Percentiles rank a stretch among this genome's conserved stretches.
phyloP scores from a whole-genome alignment of 2,113 vertebrate genomes.

The Equus przewalskii region DNA sequence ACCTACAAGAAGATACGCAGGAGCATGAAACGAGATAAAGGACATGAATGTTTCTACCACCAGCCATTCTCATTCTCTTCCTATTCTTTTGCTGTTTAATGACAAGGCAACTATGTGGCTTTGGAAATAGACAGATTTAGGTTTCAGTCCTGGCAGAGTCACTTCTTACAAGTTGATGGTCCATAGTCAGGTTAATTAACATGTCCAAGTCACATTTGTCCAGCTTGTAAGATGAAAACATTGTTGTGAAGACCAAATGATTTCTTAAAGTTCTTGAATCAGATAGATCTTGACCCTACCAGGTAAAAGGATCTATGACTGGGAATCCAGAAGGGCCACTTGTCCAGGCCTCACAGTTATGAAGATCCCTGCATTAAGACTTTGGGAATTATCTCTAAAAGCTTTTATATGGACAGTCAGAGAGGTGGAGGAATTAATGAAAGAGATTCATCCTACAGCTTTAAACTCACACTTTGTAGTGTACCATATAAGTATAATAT shows the following conservation, averaged over 20 bases:
- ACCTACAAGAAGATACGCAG: neutral
- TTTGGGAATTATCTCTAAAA: neutral
- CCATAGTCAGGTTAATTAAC: neutral
- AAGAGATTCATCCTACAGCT: neutral
- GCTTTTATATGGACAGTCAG: neutral
- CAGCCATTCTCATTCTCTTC: neutral
- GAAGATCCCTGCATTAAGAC: neutral
- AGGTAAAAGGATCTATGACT: accelerated
- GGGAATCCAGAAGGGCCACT: too few relatives aligned
- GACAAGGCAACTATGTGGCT: neutral
- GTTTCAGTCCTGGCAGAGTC: neutral
- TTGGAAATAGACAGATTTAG: neutral
- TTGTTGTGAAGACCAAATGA: neutral
- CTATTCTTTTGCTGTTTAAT: neutral
- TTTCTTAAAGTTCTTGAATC: neutral
- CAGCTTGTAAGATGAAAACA: neutral
- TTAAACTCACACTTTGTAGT: neutral
- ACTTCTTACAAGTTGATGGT: neutral
- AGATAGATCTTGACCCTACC: neutral
- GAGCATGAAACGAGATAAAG: accelerated
- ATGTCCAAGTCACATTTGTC: neutral
- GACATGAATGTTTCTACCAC: too few relatives aligned
- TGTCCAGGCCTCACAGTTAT: neutral
- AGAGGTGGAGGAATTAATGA: neutral
- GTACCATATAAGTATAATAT: neutral